phyloP scores from a whole-genome alignment of 2,888 invertebrate genomes.

The Leuctra nigra region DNA sequence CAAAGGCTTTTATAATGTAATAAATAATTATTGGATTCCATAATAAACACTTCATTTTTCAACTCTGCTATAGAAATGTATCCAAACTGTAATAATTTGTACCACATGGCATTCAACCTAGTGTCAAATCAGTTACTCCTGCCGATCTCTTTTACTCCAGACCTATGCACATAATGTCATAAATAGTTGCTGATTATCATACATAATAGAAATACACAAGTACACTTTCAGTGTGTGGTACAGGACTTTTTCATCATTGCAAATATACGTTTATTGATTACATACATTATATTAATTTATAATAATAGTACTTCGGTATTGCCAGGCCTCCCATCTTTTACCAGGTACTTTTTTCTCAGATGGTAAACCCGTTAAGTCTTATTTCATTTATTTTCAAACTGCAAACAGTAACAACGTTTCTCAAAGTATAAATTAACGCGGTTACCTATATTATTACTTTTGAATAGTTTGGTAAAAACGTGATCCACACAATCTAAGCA shows the following conservation, averaged over 20 bases:
- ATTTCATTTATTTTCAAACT: conserved; percentile 13
- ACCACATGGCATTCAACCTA: conserved; percentile 10
- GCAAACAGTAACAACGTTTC: conserved; percentile 13
- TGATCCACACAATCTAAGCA: too few species aligned
- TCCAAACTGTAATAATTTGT: conserved; percentile 29
- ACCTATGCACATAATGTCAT: conserved; percentile 13
- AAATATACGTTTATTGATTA: conserved; percentile 3
- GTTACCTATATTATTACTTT: conserved; percentile 8
- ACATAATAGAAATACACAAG: conserved; percentile 18
- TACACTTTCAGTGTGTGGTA: conserved; percentile 12
- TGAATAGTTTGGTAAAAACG: too few species aligned
- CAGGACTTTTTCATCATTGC: neutral
- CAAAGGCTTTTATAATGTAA: conserved; percentile 15
- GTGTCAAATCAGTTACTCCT: too few species aligned
- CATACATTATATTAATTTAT: too few species aligned
- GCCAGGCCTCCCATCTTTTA: conserved; percentile 20
- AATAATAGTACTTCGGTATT: conserved; percentile 18
- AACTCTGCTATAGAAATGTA: conserved; percentile 31
- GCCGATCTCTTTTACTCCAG: conserved; percentile 6
- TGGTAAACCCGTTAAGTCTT: conserved; percentile 12
- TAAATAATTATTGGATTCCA: conserved; percentile 14
- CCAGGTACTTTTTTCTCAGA: conserved; percentile 13
- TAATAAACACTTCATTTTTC: conserved; percentile 19
- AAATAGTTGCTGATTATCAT: conserved; percentile 23
- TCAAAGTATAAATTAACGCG: conserved; percentile 15